A percentile compares a stretch with the other conserved stretches of the same genome.
Evolutionary conservation across 2,888 invertebrate genomes (phyloP).

Genomic region (Netelia melanura): DNA sequence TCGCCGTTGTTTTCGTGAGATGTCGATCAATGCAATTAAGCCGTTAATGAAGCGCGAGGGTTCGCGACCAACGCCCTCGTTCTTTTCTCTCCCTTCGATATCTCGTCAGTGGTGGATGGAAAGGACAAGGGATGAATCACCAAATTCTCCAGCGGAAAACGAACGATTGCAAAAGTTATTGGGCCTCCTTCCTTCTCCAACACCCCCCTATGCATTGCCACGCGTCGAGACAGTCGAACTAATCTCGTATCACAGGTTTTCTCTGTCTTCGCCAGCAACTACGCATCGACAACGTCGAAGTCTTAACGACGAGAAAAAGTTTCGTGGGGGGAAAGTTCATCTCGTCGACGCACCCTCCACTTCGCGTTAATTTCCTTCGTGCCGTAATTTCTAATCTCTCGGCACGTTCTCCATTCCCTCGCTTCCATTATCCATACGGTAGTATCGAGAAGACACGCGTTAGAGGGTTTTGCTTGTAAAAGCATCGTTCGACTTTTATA

Average conservation of each 20-base stretch:
- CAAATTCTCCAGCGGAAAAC: constrained; percentile 38
- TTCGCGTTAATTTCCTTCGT: constrained; percentile 59
- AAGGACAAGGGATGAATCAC: constrained; percentile 35
- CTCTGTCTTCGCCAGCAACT: constrained; percentile 22
- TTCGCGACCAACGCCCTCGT: background rate
- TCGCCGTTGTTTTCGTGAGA: background rate
- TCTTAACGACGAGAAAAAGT: constrained; percentile 56
- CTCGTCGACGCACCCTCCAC: constrained; percentile 51
- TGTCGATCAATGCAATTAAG: background rate
- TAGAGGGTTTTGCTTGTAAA: constrained; percentile 32
- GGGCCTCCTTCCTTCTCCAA: background rate
- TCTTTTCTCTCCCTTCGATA: constrained; percentile 1
- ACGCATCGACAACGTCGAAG: constrained; percentile 22
- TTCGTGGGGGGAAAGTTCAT: constrained; percentile 37
- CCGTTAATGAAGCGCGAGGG: background rate
- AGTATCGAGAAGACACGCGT: constrained; percentile 22
- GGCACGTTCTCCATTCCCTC: constrained; percentile 51
- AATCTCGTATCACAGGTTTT: constrained; percentile 23
- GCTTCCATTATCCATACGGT: constrained; percentile 1
- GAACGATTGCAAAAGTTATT: constrained; percentile 51
- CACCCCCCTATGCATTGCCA: background rate
- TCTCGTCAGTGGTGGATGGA: background rate
- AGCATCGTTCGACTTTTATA: constrained; percentile 21
- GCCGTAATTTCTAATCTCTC: constrained; percentile 69
- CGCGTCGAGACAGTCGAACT: constrained; percentile 8